These are phyloP conservation scores for Mythimna vitellina DNA, from an alignment of 2,888 invertebrate genomes.

Conservation along the genomic window DNA sequence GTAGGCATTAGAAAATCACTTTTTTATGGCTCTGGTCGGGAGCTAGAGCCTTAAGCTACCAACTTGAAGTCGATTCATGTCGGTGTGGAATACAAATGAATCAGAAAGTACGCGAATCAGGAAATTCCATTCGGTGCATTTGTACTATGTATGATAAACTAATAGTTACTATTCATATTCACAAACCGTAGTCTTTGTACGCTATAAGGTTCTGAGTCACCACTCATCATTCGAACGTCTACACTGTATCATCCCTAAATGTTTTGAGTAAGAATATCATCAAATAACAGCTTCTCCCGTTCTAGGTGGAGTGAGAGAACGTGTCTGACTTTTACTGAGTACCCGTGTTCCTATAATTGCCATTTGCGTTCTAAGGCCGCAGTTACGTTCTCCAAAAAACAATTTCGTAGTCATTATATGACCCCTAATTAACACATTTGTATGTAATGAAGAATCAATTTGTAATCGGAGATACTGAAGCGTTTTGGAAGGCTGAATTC, in stretches of 20 bases:
- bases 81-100: constrained; percentile 85
- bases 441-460: constrained; percentile 59
- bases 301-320: too few species aligned
- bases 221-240: constrained; percentile 25
- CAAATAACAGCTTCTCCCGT: too few species aligned
- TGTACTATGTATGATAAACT: constrained; percentile 69
- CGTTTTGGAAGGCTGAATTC: constrained; percentile 20
- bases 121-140: constrained; percentile 83
- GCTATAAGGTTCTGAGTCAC: constrained; percentile 59
- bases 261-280: too few species aligned
- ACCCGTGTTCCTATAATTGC: too few species aligned
- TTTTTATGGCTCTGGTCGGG: too few species aligned
- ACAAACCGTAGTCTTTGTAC: constrained; percentile 61
- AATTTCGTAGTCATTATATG: too few species aligned
- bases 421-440: constrained; percentile 60
- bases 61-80: constrained; percentile 66
- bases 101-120: constrained; percentile 85
- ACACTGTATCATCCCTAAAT: constrained; percentile 10
- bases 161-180: constrained; percentile 68
- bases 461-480: constrained; percentile 41
- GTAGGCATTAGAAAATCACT: too few species aligned
- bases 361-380: too few species aligned
- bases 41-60: constrained; percentile 60
- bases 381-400: too few species aligned
- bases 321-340: too few species aligned